Base-by-base conservation (phyloP, 2,797 vertebrate genomes). In the Acanthis flammea region DNA sequence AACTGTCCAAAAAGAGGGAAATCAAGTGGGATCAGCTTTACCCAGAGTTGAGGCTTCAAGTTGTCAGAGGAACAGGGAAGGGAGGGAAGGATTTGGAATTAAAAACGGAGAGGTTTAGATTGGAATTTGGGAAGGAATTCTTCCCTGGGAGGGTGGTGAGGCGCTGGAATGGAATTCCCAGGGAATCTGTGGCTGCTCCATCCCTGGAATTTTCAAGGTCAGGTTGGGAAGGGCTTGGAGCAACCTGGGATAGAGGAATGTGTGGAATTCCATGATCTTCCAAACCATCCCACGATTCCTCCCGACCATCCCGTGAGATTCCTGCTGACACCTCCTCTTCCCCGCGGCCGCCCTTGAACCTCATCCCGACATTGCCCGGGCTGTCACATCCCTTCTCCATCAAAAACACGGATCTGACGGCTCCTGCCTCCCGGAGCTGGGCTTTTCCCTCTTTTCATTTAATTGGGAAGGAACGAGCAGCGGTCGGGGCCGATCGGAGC, bases 171-270 rank as follows among this genome's bases (percentile, higher is more conserved):
- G 9, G 48, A 62, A 71, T 45, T 71, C 57, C 41, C 7, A 4
- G 67, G 7, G 7, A 28, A 70, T 3, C 37, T 5, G 10, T 35
- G 54, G 25, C 25, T 42, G 6, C 25, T 2, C 9, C 17, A 53
- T 45, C 55, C 47, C 23, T 53, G 47, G 47, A 71, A 45, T 9
- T n/a, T 1, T 53, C 57, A 22, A 27, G 9, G 23, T 39, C 23
- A 5, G 39, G 8, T 7, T 50, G 44, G 37, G 13, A 0, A 0
- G 21, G 8, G 27, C n/a, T 44, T 53, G 66, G 55, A 61, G 27
- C 11, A 18, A 3, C 14, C 22, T 23, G 50, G 50, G 66, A 27
- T 2, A 2, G 0, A 3, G 4, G 5, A 25, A 22, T 0, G 2
- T 7, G 2, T 14, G n/a, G 57, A 71, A 39, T 15, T 33, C 48